Conservation (phyloP, 2,888 invertebrate species). For the Drosophila anomalata region DNA sequence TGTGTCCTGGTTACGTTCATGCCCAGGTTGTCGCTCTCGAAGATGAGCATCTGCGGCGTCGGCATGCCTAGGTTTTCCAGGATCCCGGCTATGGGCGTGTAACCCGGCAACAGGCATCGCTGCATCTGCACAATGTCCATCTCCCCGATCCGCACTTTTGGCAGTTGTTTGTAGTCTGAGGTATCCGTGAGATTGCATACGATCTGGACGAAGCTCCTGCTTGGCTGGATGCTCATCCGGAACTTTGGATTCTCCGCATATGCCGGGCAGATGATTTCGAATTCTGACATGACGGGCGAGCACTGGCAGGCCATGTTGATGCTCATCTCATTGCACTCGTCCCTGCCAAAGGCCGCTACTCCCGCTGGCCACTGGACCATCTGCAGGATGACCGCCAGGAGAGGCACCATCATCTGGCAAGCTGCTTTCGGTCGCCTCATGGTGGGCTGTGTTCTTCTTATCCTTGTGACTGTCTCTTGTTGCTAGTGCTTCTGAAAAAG, state of each 20-base stretch:
- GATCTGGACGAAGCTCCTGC: conserved; percentile 75
- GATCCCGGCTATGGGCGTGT: conserved; percentile 84
- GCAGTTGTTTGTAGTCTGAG: conserved; percentile 77
- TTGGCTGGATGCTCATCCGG: conserved; percentile 78
- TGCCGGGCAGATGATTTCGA: conserved; percentile 81
- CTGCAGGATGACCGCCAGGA: conserved; percentile 46
- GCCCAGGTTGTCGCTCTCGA: conserved; percentile 85
- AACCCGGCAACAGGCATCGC: conserved; percentile 82
- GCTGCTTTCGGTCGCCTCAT: conserved; percentile 41
- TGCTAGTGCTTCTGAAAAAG: conserved; percentile 11
- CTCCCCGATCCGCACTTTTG: conserved; percentile 78
- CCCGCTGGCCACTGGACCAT: conserved; percentile 38
- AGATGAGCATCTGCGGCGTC: conserved; percentile 84
- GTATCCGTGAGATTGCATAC: conserved; percentile 80
- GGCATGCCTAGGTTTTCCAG: conserved; percentile 81
- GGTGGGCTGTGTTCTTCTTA: conserved; percentile 1
- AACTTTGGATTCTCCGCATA: conserved; percentile 76
- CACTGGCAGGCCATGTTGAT: conserved; percentile 77
- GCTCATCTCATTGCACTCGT: conserved; percentile 77
- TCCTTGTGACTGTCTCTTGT: neutral
- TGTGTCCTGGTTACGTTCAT: conserved; percentile 86
- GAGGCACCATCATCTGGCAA: conserved; percentile 35
- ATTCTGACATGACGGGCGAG: conserved; percentile 75
- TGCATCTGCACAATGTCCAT: conserved; percentile 80
- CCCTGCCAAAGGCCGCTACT: conserved; percentile 60